Evolutionary conservation across 2,113 vertebrate species (phyloP).

Genomic region (Podiceps cristatus): DNA sequence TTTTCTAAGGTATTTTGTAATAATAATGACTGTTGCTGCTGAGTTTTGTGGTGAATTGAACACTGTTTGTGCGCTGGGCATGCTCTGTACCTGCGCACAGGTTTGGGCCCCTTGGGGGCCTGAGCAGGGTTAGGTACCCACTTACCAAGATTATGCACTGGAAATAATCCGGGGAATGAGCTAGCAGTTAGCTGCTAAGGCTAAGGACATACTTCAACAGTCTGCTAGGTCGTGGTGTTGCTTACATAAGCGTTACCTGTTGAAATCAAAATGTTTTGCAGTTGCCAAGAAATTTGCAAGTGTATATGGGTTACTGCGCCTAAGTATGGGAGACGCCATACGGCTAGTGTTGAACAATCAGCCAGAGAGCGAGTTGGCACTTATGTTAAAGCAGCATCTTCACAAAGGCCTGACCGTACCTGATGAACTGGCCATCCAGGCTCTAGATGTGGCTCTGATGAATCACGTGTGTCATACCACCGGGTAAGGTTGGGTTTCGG

Average conservation of each 20-base stretch:
- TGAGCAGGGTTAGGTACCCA: not conserved
- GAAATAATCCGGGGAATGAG: not conserved
- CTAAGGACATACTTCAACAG: not conserved
- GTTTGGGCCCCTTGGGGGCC: not conserved
- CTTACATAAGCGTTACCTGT: not conserved
- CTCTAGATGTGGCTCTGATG: conserved; percentile 87
- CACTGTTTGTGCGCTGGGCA: not conserved
- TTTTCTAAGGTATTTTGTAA: not conserved
- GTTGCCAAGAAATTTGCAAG: conserved; percentile 85
- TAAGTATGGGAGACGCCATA: conserved; percentile 86
- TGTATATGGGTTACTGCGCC: conserved; percentile 80
- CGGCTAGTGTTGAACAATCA: conserved; percentile 77
- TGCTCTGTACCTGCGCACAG: not conserved
- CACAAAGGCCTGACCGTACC: conserved; percentile 82
- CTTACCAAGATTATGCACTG: not conserved
- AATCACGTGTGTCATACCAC: conserved; percentile 75
- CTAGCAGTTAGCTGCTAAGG: not conserved
- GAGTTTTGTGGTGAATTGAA: not conserved
- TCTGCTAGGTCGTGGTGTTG: not conserved
- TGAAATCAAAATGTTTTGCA: conserved; percentile 74
- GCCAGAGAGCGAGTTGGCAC: conserved; percentile 79
- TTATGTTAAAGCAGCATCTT: conserved; percentile 80
- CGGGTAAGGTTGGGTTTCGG: conserved; percentile 59
- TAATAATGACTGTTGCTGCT: not conserved
- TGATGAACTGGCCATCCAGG: conserved; percentile 87